Conservation (phyloP, 2,797 vertebrate genomes). For the Limnodromus scolopaceus region DNA sequence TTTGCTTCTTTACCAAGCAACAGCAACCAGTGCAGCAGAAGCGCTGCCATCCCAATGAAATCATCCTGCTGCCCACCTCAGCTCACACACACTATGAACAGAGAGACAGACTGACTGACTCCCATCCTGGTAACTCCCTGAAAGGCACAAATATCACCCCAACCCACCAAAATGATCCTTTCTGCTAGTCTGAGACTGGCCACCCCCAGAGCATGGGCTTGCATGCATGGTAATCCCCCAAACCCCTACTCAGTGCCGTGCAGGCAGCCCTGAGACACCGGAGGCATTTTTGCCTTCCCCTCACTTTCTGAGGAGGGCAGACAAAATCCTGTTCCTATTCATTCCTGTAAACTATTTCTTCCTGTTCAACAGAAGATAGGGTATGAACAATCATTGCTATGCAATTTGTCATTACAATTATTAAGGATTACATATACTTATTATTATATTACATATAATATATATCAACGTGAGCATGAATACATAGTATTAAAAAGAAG, state of each 20-base stretch:
- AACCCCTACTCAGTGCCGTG: accelerated
- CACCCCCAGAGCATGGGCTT: accelerated
- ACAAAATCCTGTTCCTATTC: background rate
- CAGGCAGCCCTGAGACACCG: accelerated
- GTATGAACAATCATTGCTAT: background rate
- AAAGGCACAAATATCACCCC: background rate
- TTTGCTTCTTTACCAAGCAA: background rate
- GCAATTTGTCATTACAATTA: background rate
- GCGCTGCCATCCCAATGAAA: background rate
- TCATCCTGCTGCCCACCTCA: background rate
- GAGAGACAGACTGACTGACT: background rate
- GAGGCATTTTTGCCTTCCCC: background rate
- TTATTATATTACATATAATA: background rate
- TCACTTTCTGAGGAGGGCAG: background rate
- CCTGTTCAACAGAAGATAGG: background rate
- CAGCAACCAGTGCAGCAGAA: background rate
- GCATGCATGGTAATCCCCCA: accelerated
- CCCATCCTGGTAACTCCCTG: background rate
- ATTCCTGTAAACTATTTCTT: background rate
- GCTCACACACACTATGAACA: background rate
- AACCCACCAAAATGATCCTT: accelerated
- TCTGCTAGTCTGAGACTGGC: background rate
- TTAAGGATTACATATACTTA: background rate
- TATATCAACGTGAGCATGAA: background rate
- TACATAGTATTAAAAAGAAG: background rate